Evolutionary conservation across 2,113 vertebrate genomes (phyloP), one percentile per base, ranked within the genome.

Genomic region (Ascaphus truei): DNA sequence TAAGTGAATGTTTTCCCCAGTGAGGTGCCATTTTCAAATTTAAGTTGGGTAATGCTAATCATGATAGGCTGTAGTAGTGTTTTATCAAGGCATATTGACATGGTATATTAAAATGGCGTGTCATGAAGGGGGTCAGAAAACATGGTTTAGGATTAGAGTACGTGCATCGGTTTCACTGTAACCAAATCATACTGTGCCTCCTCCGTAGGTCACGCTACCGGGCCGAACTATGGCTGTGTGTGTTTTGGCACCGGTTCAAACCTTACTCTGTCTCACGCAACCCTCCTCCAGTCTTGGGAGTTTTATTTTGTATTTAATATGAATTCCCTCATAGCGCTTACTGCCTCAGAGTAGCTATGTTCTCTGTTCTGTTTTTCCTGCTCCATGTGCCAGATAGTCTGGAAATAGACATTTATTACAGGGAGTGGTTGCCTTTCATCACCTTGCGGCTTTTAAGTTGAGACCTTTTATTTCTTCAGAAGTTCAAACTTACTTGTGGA

Each of bases 81-180:
- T 77, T 72, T 58, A 47, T 80, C 72, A 78, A 75, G 79, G 65
- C 43, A 36, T 33, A 29, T 79, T 76, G 74, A 27, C 55, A 52
- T 31, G 55, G 73, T 75, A 26, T 63, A 34, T 66, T 53, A 30
- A 60, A 58, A 4, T 31, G 29, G 52, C 60, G 51, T 68, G 48
- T 55, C 62, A 13, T 66, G 60, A 71, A 30, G 0, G 0, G 1
- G 56, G 76, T 68, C 61, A 74, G 68, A 74, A 47, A 78, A 73
- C 66, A 75, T 74, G 74, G 45, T 57, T 4, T 0, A 76, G 68
- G 64, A 74, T 45, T 1, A 29, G 31, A 41, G 12, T 74, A 77
- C 73, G 51, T 33, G 33, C 4, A 3, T 13, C 56, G 69, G 36
- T 51, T 52, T 1, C 16, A 37, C 4, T 12, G 73, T 76, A 72